Evolutionary conservation across 1,140 invertebrate species (phyloP).

Genomic region (Drosophila tropicalis): DNA sequence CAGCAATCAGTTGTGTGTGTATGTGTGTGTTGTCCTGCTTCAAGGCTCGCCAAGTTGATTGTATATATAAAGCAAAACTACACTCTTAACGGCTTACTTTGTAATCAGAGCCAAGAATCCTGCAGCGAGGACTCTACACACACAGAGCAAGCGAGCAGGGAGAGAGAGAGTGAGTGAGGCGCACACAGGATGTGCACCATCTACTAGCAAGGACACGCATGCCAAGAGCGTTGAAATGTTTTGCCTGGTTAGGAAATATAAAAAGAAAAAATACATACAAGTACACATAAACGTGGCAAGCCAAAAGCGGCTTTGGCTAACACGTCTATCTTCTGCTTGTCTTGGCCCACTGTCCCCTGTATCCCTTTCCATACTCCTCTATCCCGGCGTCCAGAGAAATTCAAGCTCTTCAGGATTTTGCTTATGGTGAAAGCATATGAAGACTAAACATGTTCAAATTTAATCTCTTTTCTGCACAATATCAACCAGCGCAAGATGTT

Average conservation of each 20-base stretch:
- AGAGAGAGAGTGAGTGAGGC: not conserved
- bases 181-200: conserved; percentile 27
- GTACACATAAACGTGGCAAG: conserved; percentile 16
- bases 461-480: conserved; percentile 39
- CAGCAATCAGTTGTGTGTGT: conserved; percentile 38
- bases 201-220: conserved; percentile 18
- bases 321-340: conserved; percentile 30
- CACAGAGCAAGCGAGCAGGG: not conserved
- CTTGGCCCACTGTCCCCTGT: not conserved
- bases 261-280: not conserved
- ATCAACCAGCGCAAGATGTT: conserved; percentile 2
- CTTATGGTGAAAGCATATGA: conserved; percentile 48
- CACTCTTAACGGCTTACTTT: conserved; percentile 70
- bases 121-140: conserved; percentile 37
- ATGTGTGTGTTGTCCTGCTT: conserved; percentile 18
- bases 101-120: conserved; percentile 66
- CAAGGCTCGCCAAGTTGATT: conserved; percentile 47
- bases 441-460: conserved; percentile 54
- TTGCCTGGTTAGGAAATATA: conserved; percentile 8
- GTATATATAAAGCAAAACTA: conserved; percentile 63
- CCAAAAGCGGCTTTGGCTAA: conserved; percentile 27
- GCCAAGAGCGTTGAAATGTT: conserved; percentile 24
- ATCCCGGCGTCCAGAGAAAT: conserved; percentile 44
- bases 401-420: conserved; percentile 55
- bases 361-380: conserved; percentile 23